A percentile compares a stretch with the other conserved stretches of the same genome.
phyloP scores from a whole-genome alignment of 2,797 vertebrate genomes.

The Uromys caudimaculatus region DNA sequence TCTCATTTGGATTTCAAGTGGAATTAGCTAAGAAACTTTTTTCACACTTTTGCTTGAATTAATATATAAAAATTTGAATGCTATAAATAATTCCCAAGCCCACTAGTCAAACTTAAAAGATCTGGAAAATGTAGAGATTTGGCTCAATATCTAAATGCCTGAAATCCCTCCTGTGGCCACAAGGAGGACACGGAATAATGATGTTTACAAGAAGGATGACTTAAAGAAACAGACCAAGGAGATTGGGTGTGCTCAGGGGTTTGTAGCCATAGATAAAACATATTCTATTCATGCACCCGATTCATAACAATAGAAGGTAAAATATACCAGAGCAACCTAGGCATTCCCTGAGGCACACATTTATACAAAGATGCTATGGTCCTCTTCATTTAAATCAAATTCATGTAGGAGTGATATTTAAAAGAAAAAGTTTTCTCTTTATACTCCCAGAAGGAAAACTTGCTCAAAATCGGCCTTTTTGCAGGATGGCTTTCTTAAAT shows the following conservation, averaged over 20 bases:
- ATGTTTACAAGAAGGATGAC: background rate
- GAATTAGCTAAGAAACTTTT: background rate
- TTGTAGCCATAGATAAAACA: background rate
- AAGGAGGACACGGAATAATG: slow-evolving; percentile 72
- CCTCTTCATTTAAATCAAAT: slow-evolving; percentile 58
- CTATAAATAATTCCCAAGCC: background rate
- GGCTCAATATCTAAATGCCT: slow-evolving; percentile 38
- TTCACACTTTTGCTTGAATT: slow-evolving; percentile 36
- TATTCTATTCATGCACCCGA: background rate
- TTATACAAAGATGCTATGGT: background rate
- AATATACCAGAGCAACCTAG: background rate
- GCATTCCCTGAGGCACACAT: slow-evolving; percentile 12
- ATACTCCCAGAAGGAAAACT: slow-evolving; percentile 66
- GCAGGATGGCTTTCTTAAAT: slow-evolving; percentile 82
- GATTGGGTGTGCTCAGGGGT: background rate
- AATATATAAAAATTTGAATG: background rate
- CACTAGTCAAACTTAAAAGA: slow-evolving; percentile 10
- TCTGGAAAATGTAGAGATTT: slow-evolving; percentile 1
- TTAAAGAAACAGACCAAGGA: background rate
- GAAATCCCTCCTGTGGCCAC: slow-evolving; percentile 72
- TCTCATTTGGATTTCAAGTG: background rate
- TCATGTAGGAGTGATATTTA: slow-evolving; percentile 58
- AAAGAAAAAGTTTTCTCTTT: slow-evolving; percentile 73
- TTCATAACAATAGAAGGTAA: background rate
- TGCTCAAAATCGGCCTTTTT: slow-evolving; percentile 79